Percentiles rank a stretch among this genome's conserved stretches.
Evolutionary conservation across 2,113 vertebrate genomes (phyloP).

Genomic region (Hippoglossus stenolepis): DNA sequence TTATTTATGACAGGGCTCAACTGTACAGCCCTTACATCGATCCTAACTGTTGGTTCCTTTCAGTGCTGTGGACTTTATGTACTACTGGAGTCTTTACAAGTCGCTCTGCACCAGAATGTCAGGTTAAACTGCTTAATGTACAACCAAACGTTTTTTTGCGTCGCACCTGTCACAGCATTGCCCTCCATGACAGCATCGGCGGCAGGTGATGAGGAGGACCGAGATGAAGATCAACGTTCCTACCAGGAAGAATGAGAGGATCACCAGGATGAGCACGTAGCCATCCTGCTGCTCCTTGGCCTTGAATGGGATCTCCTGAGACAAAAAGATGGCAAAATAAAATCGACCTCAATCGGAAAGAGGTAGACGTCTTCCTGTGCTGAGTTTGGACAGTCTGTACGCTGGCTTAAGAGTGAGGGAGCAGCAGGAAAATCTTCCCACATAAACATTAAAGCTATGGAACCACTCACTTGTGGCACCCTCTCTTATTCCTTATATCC

Average conservation of each 20-base stretch:
- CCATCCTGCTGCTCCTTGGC: slow-evolving; percentile 84
- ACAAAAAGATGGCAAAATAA: neutral
- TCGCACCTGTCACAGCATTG: slow-evolving; percentile 86
- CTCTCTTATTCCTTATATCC: no score
- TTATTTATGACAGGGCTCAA: neutral
- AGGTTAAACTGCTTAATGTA: no score
- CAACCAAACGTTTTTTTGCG: neutral
- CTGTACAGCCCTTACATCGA: no score
- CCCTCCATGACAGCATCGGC: slow-evolving; percentile 86
- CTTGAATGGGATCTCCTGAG: slow-evolving; percentile 73
- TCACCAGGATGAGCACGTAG: slow-evolving; percentile 88
- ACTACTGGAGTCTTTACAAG: no score
- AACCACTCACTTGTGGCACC: slow-evolving; percentile 9
- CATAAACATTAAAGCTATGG: slow-evolving; percentile 29
- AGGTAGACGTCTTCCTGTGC: no score
- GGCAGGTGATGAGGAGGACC: slow-evolving; percentile 88
- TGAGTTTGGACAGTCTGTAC: neutral
- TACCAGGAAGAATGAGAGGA: slow-evolving; percentile 91
- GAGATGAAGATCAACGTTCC: slow-evolving; percentile 88
- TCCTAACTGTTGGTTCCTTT: no score
- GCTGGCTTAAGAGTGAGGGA: neutral
- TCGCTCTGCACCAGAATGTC: no score
- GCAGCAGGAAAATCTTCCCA: slow-evolving; percentile 11
- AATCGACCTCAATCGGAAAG: neutral
- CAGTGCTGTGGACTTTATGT: no score